Evolutionary conservation across 2,888 invertebrate genomes (phyloP), one percentile per base, ranked within the genome.

Genomic region (Amphipyra berbera): DNA sequence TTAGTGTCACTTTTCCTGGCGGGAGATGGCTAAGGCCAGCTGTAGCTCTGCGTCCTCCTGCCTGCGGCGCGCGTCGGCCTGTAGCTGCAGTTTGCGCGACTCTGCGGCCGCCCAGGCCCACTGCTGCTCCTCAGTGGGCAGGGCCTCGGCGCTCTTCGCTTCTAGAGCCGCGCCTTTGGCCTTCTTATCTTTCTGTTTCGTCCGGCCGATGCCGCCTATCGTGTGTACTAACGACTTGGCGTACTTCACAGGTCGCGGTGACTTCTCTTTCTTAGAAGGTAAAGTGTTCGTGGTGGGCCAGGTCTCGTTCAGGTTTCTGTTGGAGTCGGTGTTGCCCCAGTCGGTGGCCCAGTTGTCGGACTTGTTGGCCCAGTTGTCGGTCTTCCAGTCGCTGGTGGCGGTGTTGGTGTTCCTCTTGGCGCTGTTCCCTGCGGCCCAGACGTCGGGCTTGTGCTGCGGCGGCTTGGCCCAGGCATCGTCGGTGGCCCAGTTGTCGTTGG

Each of bases 1-100:
- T 35, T 10, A 14, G 12, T 8, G 41, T 92, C 91, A 94, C 86
- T 93, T 89, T 52, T 94, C 93, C 75, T 88, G 91, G 4, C 92
- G 95, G 79, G 97, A 97, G 63, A 97, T 93, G 65, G 96, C 96
- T 53, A 97, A 91, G 0, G 97, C 97, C 40, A 96, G 94, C 82
- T 97, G 96, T 55, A 97, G 90, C 81, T 97, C 97, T n/a, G 96
- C 96, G 70, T 97, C 96, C 83, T 97, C 97, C 68, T 94, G 96
- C 56, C 95, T 90, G 49, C 96, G 91, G 70, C 96, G 90, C 54
- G 92, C 95, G 66, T 95, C 95, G 65, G 95, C 97, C 75, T 95
- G 96, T 68, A 95, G 91, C 75, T 95, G 96, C 68, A 95, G 91
- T 44, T 96, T 90, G 68, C 96, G 91, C 53, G 92, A 95, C 73